Evolutionary conservation across 1,140 invertebrate genomes (phyloP).

Genomic region (Andrena cerasifolii): DNA sequence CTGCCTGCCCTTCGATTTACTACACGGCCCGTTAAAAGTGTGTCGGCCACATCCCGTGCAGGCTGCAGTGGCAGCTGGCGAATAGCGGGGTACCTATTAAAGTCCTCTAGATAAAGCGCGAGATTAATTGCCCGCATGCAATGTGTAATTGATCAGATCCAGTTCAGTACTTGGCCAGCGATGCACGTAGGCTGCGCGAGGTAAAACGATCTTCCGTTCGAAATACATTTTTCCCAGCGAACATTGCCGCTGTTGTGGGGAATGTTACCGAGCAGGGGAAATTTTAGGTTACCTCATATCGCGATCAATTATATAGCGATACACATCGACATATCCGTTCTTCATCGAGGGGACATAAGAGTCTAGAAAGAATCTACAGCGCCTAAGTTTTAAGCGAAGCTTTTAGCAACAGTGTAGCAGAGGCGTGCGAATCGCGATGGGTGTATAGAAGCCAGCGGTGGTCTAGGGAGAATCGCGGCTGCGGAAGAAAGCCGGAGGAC

Average conservation of each 20-base stretch:
- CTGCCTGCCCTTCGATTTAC: conserved; percentile 34
- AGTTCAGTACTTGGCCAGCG: conserved; percentile 53
- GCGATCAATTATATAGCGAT: too few species aligned
- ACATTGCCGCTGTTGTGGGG: too few species aligned
- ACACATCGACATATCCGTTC: too few species aligned
- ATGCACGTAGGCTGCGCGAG: conserved; percentile 36
- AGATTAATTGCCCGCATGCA: conserved; percentile 69
- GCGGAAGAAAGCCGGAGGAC: neutral
- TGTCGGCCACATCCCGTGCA: conserved; percentile 51
- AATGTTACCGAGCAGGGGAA: too few species aligned
- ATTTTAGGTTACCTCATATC: too few species aligned
- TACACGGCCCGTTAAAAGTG: conserved; percentile 43
- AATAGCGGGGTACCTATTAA: conserved; percentile 67
- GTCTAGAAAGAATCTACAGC: too few species aligned
- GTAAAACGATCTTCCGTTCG: conserved; percentile 16
- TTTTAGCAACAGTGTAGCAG: neutral
- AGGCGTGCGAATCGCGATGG: neutral
- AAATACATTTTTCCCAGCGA: neutral
- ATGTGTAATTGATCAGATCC: conserved; percentile 69
- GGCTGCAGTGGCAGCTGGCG: conserved; percentile 64
- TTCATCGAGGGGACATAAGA: too few species aligned
- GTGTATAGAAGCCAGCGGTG: neutral
- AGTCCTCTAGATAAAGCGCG: conserved; percentile 66
- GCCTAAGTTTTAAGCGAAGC: too few species aligned
- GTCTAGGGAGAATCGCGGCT: neutral